A percentile compares a stretch with the other conserved stretches of the same genome.
Evolutionary conservation across 2,888 invertebrate species (phyloP).

Genomic region (Thera britannica): DNA sequence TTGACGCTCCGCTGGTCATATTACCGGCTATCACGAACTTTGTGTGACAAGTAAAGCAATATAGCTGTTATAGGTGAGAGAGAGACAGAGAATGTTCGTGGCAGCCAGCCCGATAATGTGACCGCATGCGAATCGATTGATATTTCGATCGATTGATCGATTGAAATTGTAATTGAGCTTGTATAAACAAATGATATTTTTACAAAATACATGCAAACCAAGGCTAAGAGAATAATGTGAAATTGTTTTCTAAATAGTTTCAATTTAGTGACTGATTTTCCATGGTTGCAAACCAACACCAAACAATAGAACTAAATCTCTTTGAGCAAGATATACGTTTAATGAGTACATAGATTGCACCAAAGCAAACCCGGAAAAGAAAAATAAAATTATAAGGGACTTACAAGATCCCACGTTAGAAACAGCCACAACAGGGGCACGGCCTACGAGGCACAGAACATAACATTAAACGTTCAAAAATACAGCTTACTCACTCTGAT

Average conservation of each 20-base stretch:
- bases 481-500: slow-evolving; percentile 12
- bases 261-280: slow-evolving; percentile 14
- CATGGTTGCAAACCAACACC: slow-evolving; percentile 15
- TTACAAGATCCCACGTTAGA: slow-evolving; percentile 84
- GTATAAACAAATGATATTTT: slow-evolving; percentile 3
- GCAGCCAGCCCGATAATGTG: not conserved
- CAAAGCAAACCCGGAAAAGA: slow-evolving; percentile 43
- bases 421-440: slow-evolving; percentile 84
- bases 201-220: slow-evolving; percentile 1
- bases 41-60: not conserved
- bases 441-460: slow-evolving; percentile 79
- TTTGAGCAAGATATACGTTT: slow-evolving; percentile 6
- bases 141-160: not conserved
- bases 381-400: slow-evolving; percentile 67
- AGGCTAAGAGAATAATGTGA: slow-evolving; percentile 22
- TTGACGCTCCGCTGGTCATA: not conserved
- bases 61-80: not conserved
- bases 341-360: slow-evolving; percentile 10
- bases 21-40: not conserved
- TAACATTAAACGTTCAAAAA: slow-evolving; percentile 64
- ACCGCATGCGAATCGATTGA: not conserved
- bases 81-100: not conserved
- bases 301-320: slow-evolving; percentile 16
- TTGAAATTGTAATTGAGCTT: not conserved
- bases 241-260: slow-evolving; percentile 18